Conservation (phyloP, 2,888 invertebrate species). For the Phorcus lineatus region DNA sequence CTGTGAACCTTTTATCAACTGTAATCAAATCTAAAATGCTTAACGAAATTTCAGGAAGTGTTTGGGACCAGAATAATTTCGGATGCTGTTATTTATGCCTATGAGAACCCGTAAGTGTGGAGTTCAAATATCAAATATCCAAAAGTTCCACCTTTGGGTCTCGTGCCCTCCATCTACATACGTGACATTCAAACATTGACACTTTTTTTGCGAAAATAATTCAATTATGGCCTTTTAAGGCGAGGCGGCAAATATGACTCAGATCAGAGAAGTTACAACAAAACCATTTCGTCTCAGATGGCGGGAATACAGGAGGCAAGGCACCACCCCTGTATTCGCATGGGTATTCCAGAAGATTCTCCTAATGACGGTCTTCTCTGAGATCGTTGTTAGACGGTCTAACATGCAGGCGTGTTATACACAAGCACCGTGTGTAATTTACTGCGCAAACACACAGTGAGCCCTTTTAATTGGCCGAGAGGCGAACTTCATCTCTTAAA, state of each 20-base stretch:
- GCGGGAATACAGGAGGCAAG: not conserved
- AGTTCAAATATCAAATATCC: too few relatives aligned
- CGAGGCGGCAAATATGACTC: slow-evolving; percentile 10
- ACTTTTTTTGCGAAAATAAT: slow-evolving; percentile 1
- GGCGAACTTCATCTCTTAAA: not conserved
- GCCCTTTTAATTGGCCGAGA: not conserved
- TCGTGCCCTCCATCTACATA: not conserved
- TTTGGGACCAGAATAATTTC: too few relatives aligned
- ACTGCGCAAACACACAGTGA: slow-evolving; percentile 5
- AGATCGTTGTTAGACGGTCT: not conserved
- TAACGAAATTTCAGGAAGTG: too few relatives aligned
- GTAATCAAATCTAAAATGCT: too few relatives aligned
- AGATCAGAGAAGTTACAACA: slow-evolving; percentile 1
- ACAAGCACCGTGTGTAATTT: slow-evolving; percentile 13
- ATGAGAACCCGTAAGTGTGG: too few relatives aligned
- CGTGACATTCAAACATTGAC: not conserved
- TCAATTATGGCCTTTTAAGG: slow-evolving; percentile 1
- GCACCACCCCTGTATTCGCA: not conserved
- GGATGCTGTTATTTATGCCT: too few relatives aligned
- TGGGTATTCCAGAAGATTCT: not conserved
- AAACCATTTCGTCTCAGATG: not conserved
- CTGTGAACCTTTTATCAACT: too few relatives aligned
- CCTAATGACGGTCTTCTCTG: not conserved
- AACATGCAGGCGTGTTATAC: not conserved
- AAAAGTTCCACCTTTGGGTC: too few relatives aligned